Evolutionary conservation across 2,888 invertebrate genomes (phyloP).

Genomic region (Scotopteryx bipunctaria): DNA sequence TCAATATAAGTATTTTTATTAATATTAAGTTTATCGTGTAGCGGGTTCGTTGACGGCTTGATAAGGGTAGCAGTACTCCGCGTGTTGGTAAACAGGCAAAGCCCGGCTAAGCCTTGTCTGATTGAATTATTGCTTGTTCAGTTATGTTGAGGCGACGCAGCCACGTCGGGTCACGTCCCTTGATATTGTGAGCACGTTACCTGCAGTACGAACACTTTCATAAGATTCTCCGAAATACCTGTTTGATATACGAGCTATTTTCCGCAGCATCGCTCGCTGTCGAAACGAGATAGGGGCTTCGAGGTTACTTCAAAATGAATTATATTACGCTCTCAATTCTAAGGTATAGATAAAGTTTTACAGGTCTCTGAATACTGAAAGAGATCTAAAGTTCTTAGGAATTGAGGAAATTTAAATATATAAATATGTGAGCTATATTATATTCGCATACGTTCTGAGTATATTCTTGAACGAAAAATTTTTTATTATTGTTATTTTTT

Average conservation of each 20-base stretch:
- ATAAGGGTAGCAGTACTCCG: slow-evolving; percentile 48
- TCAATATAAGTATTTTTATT: background rate
- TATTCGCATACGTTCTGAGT: background rate
- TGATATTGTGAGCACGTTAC: slow-evolving; percentile 50
- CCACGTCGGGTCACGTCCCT: slow-evolving; percentile 59
- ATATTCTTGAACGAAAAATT: too few species aligned
- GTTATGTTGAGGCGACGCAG: slow-evolving; percentile 56
- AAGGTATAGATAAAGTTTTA: slow-evolving; percentile 10
- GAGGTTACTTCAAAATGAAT: slow-evolving; percentile 27
- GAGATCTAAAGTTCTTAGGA: slow-evolving; percentile 3
- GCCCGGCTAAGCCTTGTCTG: slow-evolving; percentile 68
- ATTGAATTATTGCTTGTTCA: slow-evolving; percentile 78
- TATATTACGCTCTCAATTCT: slow-evolving; percentile 22
- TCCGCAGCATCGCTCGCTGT: slow-evolving; percentile 33
- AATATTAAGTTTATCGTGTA: background rate
- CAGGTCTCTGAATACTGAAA: slow-evolving; percentile 13
- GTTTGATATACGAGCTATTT: slow-evolving; percentile 34
- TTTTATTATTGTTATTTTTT: too few species aligned
- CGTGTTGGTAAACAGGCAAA: slow-evolving; percentile 72
- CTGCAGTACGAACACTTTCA: slow-evolving; percentile 25
- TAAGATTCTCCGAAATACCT: slow-evolving; percentile 30
- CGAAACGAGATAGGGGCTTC: slow-evolving; percentile 35
- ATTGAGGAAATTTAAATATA: background rate
- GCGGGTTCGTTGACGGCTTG: slow-evolving; percentile 49
- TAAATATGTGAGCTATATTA: background rate